These are phyloP conservation scores for Teleogryllus occipitalis DNA, from an alignment of 1,140 invertebrate species.

Conservation along the genomic window DNA sequence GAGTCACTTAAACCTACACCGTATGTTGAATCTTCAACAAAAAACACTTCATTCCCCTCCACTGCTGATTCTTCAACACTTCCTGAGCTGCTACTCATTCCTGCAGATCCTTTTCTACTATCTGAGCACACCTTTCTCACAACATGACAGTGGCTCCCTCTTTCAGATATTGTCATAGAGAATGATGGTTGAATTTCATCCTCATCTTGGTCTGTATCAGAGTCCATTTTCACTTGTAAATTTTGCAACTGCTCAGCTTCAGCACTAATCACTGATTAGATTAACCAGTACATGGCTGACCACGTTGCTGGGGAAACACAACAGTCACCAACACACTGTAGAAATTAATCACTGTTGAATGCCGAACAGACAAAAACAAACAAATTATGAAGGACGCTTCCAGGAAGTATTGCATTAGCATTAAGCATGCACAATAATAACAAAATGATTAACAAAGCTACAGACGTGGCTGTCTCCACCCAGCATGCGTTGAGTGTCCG, in stretches of 20 bases:
- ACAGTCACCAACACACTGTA: background rate
- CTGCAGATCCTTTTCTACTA: background rate
- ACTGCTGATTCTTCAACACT: background rate
- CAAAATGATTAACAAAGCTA: too few species aligned
- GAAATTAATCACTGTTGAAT: background rate
- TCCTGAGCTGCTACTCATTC: background rate
- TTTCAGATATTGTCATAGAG: background rate
- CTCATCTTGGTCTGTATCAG: background rate
- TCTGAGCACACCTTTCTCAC: background rate
- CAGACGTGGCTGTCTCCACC: too few species aligned
- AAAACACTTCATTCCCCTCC: background rate
- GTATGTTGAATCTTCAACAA: background rate
- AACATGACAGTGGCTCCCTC: background rate
- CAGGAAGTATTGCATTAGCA: too few species aligned
- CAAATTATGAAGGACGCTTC: slow-evolving; percentile 1
- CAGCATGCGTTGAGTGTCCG: too few species aligned
- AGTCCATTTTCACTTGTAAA: background rate
- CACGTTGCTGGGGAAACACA: background rate
- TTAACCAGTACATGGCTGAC: background rate
- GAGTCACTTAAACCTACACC: background rate
- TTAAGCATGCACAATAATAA: too few species aligned
- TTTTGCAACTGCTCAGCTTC: background rate
- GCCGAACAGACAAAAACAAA: background rate
- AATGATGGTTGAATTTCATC: background rate
- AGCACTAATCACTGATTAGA: background rate